A percentile compares a stretch with the other conserved stretches of the same genome.
Evolutionary conservation across 2,888 invertebrate genomes (phyloP).

Genomic region (Eupithecia pulchellata): DNA sequence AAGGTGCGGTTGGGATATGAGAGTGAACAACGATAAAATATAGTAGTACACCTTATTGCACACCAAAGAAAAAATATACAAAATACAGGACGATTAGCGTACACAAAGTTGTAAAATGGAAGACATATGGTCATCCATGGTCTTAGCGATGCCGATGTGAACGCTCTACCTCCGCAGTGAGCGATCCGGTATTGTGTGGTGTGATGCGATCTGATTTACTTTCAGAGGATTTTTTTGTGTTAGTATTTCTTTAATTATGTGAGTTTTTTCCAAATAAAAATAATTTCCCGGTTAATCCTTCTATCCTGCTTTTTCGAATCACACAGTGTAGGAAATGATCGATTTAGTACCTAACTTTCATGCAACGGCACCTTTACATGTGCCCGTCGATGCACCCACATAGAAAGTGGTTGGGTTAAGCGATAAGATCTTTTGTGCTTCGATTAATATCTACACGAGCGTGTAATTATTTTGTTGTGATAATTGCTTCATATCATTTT

Average conservation of each 20-base stretch:
- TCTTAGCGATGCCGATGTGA: background rate
- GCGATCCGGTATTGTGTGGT: background rate
- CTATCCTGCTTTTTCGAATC: background rate
- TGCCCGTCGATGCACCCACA: slow-evolving; percentile 50
- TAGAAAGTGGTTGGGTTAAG: slow-evolving; percentile 46
- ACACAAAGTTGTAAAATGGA: too few species aligned
- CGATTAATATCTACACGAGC: slow-evolving; percentile 32
- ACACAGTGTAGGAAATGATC: background rate
- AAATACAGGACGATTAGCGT: too few species aligned
- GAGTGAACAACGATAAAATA: background rate
- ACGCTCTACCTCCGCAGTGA: background rate
- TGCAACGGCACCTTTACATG: slow-evolving; percentile 34
- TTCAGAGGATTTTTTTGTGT: background rate
- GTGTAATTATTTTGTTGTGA: slow-evolving; percentile 38
- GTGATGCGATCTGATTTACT: background rate
- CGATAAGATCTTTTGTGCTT: slow-evolving; percentile 46
- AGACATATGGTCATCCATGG: too few species aligned
- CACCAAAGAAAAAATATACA: too few species aligned
- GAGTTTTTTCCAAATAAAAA: background rate
- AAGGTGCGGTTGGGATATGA: slow-evolving; percentile 1
- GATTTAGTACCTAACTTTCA: background rate
- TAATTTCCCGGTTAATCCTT: background rate
- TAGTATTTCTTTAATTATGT: background rate
- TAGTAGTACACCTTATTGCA: too few species aligned
- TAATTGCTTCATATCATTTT: slow-evolving; percentile 23